A percentile compares a stretch with the other conserved stretches of the same genome.
Evolutionary conservation across 2,113 vertebrate genomes (phyloP).

Genomic region (Sapajus apella): DNA sequence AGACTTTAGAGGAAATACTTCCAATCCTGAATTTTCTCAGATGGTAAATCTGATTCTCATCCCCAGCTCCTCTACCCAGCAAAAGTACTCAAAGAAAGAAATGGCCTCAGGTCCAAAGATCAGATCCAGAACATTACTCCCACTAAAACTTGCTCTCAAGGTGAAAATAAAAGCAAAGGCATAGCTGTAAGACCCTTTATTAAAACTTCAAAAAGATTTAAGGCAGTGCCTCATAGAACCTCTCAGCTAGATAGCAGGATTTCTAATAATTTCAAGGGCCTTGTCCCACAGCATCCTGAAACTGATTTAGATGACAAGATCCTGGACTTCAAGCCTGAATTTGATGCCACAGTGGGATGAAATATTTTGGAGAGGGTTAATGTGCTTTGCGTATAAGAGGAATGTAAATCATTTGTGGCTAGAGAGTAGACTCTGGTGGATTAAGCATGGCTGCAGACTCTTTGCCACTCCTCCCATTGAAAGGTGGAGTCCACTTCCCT

Average conservation of each 20-base stretch:
- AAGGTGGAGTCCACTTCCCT: neutral
- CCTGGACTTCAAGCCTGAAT: neutral
- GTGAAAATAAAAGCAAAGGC: neutral
- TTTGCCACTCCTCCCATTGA: neutral
- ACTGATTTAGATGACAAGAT: neutral
- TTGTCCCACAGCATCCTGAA: neutral
- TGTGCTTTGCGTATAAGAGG: neutral
- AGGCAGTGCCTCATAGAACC: neutral
- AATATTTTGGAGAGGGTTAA: neutral
- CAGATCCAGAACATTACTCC: neutral
- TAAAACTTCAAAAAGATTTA: neutral
- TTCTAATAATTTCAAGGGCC: neutral
- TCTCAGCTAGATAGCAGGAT: neutral
- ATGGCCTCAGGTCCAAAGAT: neutral
- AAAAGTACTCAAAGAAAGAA: neutral
- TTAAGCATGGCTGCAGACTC: neutral
- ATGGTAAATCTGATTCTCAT: neutral
- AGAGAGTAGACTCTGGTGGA: neutral
- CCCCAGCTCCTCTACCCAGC: neutral
- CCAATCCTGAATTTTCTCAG: neutral
- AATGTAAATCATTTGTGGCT: neutral
- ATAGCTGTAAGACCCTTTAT: neutral
- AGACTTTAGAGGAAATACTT: slow-evolving; percentile 40
- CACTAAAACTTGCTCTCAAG: neutral
- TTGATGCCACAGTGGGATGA: neutral